A percentile compares a stretch with the other conserved stretches of the same genome.
phyloP scores from a whole-genome alignment of 2,797 vertebrate genomes.

The Ictinia mississippiensis region DNA sequence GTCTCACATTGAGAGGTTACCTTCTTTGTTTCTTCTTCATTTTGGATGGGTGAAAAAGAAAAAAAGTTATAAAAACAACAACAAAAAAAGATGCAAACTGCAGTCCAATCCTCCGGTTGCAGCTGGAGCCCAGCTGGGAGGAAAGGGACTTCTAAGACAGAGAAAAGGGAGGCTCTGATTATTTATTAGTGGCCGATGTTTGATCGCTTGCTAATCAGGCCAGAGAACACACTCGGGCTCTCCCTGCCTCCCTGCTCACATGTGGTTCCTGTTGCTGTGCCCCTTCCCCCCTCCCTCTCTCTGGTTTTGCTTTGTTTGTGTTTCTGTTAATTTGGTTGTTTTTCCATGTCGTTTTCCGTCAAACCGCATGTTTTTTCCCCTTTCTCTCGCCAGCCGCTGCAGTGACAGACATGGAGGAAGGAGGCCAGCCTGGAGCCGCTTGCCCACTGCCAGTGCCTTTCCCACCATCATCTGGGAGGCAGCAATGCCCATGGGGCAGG shows the following conservation, averaged over 20 bases:
- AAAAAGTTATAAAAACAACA: background rate
- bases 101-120: conserved; percentile 24
- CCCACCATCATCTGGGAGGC: background rate
- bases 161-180: conserved; percentile 55
- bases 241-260: background rate
- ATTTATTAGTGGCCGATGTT: conserved; percentile 58
- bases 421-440: conserved; percentile 30
- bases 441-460: background rate
- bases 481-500: background rate
- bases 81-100: background rate
- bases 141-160: conserved; percentile 39
- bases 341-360: conserved; percentile 79
- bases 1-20: background rate
- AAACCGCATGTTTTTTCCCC: conserved; percentile 79
- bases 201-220: conserved; percentile 56
- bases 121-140: conserved; percentile 78
- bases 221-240: conserved; percentile 28
- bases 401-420: conserved; percentile 41
- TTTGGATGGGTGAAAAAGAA: conserved; percentile 43
- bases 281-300: background rate
- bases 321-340: conserved; percentile 78
- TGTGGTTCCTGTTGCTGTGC: conserved; percentile 62
- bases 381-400: conserved; percentile 69
- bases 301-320: conserved; percentile 74
- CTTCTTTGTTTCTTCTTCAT: background rate